Evolutionary conservation across 2,797 vertebrate species (phyloP).

Genomic region (Paramormyrops hopkinsi): DNA sequence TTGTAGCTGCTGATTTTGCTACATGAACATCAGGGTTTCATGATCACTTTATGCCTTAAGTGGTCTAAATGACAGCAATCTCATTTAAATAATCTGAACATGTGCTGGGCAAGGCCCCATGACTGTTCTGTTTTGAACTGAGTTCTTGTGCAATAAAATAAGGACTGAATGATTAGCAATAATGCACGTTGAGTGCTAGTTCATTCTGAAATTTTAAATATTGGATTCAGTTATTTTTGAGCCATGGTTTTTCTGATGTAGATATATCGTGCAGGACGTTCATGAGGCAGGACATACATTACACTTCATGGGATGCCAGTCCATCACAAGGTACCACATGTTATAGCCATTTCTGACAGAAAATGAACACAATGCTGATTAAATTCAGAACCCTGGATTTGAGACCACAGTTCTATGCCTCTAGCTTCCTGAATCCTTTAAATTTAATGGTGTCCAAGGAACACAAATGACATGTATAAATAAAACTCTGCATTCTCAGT

Average conservation of each 20-base stretch:
- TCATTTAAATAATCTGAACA: not conserved
- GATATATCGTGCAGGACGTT: not conserved
- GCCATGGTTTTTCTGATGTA: not conserved
- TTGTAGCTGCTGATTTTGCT: not conserved
- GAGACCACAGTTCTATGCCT: not conserved
- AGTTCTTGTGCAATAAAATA: slow-evolving; percentile 3
- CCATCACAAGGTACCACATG: not conserved
- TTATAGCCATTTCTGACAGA: not conserved
- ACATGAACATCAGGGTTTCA: slow-evolving; percentile 4
- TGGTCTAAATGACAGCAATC: not conserved
- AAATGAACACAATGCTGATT: not conserved
- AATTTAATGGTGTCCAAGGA: not conserved
- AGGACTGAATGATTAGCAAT: not conserved
- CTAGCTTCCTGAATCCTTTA: not conserved
- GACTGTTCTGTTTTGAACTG: not conserved
- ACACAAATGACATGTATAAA: not conserved
- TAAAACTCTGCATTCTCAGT: not conserved
- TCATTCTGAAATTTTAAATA: not conserved
- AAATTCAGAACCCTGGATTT: not conserved
- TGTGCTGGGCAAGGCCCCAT: not conserved
- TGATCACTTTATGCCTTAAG: not conserved
- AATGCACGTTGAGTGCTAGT: not conserved
- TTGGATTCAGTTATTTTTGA: not conserved
- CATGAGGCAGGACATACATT: not conserved
- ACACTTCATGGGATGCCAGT: not conserved